Base-by-base conservation (phyloP, 2,888 invertebrate genomes). In the Mantis religiosa region DNA sequence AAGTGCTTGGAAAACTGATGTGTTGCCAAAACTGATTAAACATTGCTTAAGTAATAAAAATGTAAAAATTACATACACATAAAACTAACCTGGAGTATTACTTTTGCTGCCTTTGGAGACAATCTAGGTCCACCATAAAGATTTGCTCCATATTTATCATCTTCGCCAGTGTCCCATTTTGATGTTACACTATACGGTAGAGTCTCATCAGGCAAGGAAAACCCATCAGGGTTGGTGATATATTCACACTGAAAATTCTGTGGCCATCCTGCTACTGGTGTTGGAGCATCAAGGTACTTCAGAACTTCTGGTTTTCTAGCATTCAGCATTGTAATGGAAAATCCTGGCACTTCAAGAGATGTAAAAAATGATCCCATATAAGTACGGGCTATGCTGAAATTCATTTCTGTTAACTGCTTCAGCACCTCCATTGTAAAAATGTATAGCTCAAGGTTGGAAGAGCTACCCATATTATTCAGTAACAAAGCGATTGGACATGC, bases 381-480 rank as follows among this genome's bases (percentile, higher is more conserved):
- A 25, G 84, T n/a, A 8, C 89, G 85, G 4, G 54, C 25, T 47
- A 90, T 83, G 15, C 12, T 81, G 41, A 85, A 87, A 27, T 88
- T 87, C 15, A 87, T 27, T 47, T 91, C 89, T 2, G 91, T 20
- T n/a, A 94, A 91, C 91, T 93, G 93, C 20, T 91, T 85, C 25
- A 94, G 91, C 1, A 93, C 92, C 91, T 94, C 94, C 82, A 92
- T 92, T 28, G 93, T 92, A 14, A 94, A 91, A 27, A 94, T 92
- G 89, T 93, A 93, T 92, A 97, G 95, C 92, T 98, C 98, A 89
- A 97, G 92, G 90, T 96, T 95, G 0, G 97, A 96, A 0, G 96
- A 94, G 2, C 95, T 95, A 34, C 98, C 97, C 88, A 97, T 93
- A 92, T 98, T 98, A 93, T 97, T 97, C 4, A 98, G 93, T 91